Percentiles rank a stretch among this genome's conserved stretches.
phyloP scores from a whole-genome alignment of 2,113 vertebrate species.

The Oreochromis spilurus region DNA sequence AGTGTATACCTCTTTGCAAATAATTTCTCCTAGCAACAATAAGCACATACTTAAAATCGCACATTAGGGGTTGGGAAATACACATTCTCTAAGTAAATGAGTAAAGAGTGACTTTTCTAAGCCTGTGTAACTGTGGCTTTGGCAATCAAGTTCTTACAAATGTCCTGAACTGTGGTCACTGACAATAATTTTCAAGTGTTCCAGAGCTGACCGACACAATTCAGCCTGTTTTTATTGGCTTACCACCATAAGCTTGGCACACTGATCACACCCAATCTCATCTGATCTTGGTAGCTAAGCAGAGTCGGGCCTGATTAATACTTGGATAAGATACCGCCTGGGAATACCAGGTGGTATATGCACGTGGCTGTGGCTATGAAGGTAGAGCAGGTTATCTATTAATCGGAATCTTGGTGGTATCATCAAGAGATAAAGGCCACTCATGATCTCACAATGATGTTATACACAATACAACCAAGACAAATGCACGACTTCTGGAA shows the following conservation, averaged over 20 bases:
- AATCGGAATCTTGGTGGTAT: not conserved
- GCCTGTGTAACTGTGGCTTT: not conserved
- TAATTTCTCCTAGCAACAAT: not conserved
- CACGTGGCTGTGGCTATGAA: not conserved
- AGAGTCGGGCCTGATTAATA: not conserved
- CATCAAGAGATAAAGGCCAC: not conserved
- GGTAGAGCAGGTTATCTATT: not conserved
- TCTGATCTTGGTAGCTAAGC: not conserved
- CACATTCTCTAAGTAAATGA: not conserved
- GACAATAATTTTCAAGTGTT: not conserved
- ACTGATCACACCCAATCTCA: not conserved
- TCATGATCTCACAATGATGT: not conserved
- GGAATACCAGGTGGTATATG: not conserved
- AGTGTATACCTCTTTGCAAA: not conserved
- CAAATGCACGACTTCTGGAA: not conserved
- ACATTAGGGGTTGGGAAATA: not conserved
- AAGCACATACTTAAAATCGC: not conserved
- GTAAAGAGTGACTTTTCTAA: not conserved
- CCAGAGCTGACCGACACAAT: not conserved
- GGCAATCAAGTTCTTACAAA: not conserved
- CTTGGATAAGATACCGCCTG: not conserved
- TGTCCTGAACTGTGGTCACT: not conserved
- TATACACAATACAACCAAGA: not conserved
- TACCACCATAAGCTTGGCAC: not conserved
- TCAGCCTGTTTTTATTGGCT: not conserved